Conservation (phyloP, 1,140 invertebrate genomes). For the Caenorhabditis elegans region WBcel235 BX284602.5:6715501-6716000, state of each 20-base stretch:
- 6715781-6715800: neutral
- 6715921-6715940: neutral
- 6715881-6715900: neutral
- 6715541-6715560: slow-evolving; percentile 53
- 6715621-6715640: neutral
- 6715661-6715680: slow-evolving; percentile 1
- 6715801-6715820: neutral
- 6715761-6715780: slow-evolving; percentile 15
- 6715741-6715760: neutral
- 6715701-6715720: slow-evolving; percentile 15
- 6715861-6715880: neutral
- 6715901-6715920: neutral
- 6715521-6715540: slow-evolving; percentile 53
- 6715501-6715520: slow-evolving; percentile 65
- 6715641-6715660: slow-evolving; percentile 15
- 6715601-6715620: neutral
- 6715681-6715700: neutral
- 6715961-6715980: neutral
- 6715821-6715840: slow-evolving; percentile 29
- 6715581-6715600: neutral
- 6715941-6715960: slow-evolving; percentile 34
- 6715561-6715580: neutral
- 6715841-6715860: slow-evolving; percentile 26
- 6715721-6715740: neutral
- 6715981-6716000: neutral